A percentile compares a stretch with the other conserved stretches of the same genome.
Conservation (phyloP, 2,888 invertebrate genomes). For the Epinotia bilunana region DNA sequence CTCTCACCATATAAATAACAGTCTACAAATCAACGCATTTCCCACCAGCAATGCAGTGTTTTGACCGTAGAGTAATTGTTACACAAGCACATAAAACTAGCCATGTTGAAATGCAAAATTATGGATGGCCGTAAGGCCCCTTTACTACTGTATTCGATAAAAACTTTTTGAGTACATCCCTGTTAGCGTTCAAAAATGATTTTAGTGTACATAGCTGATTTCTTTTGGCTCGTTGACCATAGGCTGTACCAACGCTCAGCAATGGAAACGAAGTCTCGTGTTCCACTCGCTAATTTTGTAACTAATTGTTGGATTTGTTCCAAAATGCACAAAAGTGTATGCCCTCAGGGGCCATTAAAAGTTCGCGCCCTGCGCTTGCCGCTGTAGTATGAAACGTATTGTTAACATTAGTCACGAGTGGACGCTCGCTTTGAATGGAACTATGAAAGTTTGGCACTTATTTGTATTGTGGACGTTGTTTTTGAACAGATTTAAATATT, state of each 20-base stretch:
- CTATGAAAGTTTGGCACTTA: constrained; percentile 38
- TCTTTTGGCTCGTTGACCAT: background rate
- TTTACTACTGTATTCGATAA: constrained; percentile 20
- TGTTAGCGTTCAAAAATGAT: background rate
- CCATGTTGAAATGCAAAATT: constrained; percentile 46
- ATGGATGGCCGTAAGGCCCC: constrained; percentile 43
- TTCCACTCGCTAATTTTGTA: constrained; percentile 10
- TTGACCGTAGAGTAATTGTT: constrained; percentile 45
- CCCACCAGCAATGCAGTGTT: constrained; percentile 44
- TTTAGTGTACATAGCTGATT: constrained; percentile 19
- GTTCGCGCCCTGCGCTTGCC: constrained; percentile 37
- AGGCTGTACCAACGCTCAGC: background rate
- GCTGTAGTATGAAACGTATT: constrained; percentile 43
- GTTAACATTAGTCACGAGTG: constrained; percentile 44
- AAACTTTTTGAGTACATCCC: constrained; percentile 18
- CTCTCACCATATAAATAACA: constrained; percentile 37
- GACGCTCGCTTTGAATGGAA: constrained; percentile 40
- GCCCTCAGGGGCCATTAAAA: constrained; percentile 46
- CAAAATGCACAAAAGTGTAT: constrained; percentile 46
- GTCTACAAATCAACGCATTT: constrained; percentile 45
- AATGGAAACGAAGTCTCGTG: constrained; percentile 3
- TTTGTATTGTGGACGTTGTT: constrained; percentile 28
- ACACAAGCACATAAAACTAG: constrained; percentile 42
- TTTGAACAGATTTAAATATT: constrained; percentile 26
- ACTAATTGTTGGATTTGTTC: constrained; percentile 44